Evolutionary conservation across 2,113 vertebrate species (phyloP).

Genomic region (Toxotes jaculatrix): DNA sequence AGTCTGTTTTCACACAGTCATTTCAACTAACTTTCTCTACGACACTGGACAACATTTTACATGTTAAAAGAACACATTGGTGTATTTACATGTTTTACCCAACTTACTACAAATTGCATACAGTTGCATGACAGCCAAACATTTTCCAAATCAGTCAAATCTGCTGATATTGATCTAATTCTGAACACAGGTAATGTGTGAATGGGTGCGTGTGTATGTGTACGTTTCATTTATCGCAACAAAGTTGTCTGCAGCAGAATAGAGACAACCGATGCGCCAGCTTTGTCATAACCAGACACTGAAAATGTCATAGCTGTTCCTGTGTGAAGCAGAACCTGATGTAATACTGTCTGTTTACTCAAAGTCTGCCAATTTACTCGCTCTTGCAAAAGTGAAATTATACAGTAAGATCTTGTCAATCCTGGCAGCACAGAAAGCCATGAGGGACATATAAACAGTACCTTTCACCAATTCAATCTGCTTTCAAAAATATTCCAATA

Average conservation of each 20-base stretch:
- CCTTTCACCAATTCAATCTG: not conserved
- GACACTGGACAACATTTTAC: not conserved
- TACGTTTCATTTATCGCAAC: not conserved
- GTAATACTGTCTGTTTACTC: not conserved
- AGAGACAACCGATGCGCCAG: not conserved
- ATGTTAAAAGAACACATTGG: not conserved
- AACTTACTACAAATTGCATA: not conserved
- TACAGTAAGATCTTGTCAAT: not conserved
- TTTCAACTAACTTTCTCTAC: conserved; percentile 1
- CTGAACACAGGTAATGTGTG: not conserved
- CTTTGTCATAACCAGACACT: not conserved
- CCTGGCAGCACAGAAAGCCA: not conserved
- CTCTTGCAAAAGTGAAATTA: not conserved
- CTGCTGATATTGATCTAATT: not conserved
- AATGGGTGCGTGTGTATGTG: not conserved
- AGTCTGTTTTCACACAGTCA: not conserved
- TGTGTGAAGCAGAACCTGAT: not conserved
- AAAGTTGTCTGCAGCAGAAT: not conserved
- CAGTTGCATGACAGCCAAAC: not conserved
- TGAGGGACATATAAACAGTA: not conserved
- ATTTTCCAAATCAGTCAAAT: not conserved
- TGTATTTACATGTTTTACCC: conserved; percentile 10
- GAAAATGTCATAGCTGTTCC: not conserved
- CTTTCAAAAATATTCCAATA: not conserved
- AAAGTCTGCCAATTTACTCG: not conserved